Evolutionary conservation across 1,140 invertebrate species (phyloP), one percentile per base, ranked within the genome.

Genomic region (Zaprionus taronus): DNA sequence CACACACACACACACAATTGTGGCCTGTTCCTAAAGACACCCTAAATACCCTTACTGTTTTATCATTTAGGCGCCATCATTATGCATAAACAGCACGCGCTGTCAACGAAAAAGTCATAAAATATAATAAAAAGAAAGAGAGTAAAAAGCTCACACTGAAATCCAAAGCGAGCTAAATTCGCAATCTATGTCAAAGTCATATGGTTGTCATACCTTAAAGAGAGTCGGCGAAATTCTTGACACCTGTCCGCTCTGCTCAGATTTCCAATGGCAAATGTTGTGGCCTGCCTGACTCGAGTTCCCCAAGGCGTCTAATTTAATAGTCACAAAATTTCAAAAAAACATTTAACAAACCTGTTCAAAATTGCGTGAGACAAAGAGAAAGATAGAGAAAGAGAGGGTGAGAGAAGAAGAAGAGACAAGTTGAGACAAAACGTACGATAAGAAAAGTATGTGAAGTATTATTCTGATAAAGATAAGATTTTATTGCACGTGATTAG

Each of bases 181-280:
- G 67, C 58, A 60, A 87, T 89, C 80, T 80, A 89, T 87, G 83
- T 87, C 83, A 87, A 87, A 83, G 83, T 87, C 84, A 75, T 36
- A 65, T 60, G 58, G 41, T 51, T 64, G 72, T 63, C 72, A 74
- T 66, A 73, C 64, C 72, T 70, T 55, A 62, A 67, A 51, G 22
- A 72, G 51, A 61, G 26, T 41, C 11, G 28, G 56, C 49, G 55
- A 84, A 74, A 75, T 78, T 57, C 61, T 66, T 55, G 75, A 84
- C 79, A 85, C 82, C 83, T 84, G 82, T 77, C 69, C 49, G 38
- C 20, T 22, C 31, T 71, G 64, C 65, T 83, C 77, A 12, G n/a
- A 76, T 83, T 83, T 68, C 81, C 76, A 83, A 76, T 79, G 65
- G 44, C 80, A 58, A 34, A 44, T 17, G 24, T 34, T 34, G 31